Base-by-base conservation (phyloP, 2,113 vertebrate species). In the Gallinago jamesoni region DNA sequence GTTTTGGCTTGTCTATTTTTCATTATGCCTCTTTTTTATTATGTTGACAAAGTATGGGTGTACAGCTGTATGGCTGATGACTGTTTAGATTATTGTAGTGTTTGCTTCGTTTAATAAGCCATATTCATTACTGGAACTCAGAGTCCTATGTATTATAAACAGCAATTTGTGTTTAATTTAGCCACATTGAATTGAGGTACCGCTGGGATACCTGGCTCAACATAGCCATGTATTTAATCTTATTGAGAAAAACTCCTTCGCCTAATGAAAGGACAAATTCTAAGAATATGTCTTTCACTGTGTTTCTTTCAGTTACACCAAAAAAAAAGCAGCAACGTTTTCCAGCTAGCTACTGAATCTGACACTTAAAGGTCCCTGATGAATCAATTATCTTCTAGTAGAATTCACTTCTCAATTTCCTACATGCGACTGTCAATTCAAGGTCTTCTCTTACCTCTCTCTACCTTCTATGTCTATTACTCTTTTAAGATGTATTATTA, bases 381-480 rank as follows among this genome's bases (percentile, higher is more conserved):
- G 84, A 87, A 91, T 93, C 62, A 94, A 87, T 96, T 94, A 92
- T 68, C 59, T 95, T 89, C 69, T 68, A 81, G 37, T 39, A 50
- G 45, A 90, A 70, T 92, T 89, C 92, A 41, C 48, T 81, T 78
- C 57, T 79, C 6, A 1, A 47, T 93, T 74, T 93, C 56, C 35
- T 84, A 84, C 60, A 43, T 39, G 37, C 1, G 3, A 52, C 60
- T 84, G 52, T 84, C 76, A 79, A 28, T 88, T 90, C 89, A 90
- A 89, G 87, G 89, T 93, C 87, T 92, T 84, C 56, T 52, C 18
- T 86, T 70, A 35, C 15, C 37, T 66, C 52, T 41, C 35, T 41
- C 43, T 75, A 3, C 2, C 14, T 81, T 78, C 73, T 63, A 25
- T 50, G 24, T 35, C 50, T 87, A 68, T 91, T 84, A 60, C 18